Evolutionary conservation across 2,888 invertebrate genomes (phyloP), one percentile per base, ranked within the genome.

Genomic region (Agrilus mali): DNA sequence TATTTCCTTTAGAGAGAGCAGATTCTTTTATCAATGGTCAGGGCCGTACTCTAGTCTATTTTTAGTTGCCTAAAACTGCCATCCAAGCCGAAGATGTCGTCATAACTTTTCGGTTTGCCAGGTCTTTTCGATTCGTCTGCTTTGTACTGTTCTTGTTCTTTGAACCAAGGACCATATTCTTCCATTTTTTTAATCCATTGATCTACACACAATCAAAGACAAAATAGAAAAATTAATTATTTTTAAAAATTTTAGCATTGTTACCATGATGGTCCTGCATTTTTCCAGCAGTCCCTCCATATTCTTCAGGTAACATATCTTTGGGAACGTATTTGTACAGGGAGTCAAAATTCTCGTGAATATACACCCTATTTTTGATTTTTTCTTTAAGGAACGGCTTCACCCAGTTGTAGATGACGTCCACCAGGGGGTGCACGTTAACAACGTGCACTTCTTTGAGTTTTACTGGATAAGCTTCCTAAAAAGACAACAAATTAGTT

Each of bases 331-430:
- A 74, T 59, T 88, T 80, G 65, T 86, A 83, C 7, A 90, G 71
- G 12, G 82, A 80, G 47, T 82, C 82, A 49, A 82, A 63, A 35
- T 57, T 55, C 49, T 78, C 78, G 60, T 89, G 89, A 47, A 88
- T 79, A 66, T 80, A 79, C 60, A 89, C 84, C 55, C 88, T 79
- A 57, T 82, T 82, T 58, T 81, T 77, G 56, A 88, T 86, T 73
- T 89, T 89, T 61, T 89, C 88, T 67, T 86, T 87, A 50, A 89
- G 70, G 69, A 88, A 86, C 0, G 88, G 88, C 61, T 86, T 86
- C 16, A 86, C 86, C 64, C 88, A 86, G 60, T 81, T 84, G 53
- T 86, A 78, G 50, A 88, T 87, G 48, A 86, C 86, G 60, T 88
- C 87, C 31, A 88, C 84, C 33, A 88, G 64, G 0, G 88, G 85